Conservation (phyloP, 2,797 vertebrate species). For the Falco naumanni region DNA sequence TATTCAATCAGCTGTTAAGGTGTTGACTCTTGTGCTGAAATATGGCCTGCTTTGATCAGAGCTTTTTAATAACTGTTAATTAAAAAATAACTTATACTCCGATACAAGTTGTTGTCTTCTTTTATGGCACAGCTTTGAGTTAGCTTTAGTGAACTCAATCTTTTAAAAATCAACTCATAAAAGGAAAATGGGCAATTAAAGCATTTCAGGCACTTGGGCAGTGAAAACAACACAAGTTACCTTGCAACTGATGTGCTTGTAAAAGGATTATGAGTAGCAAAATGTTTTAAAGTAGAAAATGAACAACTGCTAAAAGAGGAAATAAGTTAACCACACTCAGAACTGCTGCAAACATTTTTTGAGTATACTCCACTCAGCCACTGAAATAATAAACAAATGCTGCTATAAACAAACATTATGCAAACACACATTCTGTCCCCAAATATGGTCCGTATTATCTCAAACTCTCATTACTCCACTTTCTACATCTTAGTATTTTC, state of each 20-base stretch:
- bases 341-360: not conserved
- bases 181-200: not conserved
- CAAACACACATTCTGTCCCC: not conserved
- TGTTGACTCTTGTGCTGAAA: conserved; percentile 1
- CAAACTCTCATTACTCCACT: not conserved
- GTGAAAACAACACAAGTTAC: not conserved
- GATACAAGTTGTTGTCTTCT: not conserved
- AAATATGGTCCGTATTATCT: not conserved
- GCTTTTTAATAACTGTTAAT: not conserved
- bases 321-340: not conserved
- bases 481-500: not conserved
- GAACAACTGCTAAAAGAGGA: not conserved
- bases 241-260: not conserved
- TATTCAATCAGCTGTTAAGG: not conserved
- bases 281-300: not conserved
- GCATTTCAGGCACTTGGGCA: not conserved
- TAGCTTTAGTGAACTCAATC: not conserved
- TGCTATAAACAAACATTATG: not conserved
- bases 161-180: not conserved
- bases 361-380: not conserved
- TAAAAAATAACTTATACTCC: conserved; percentile 10
- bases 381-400: not conserved
- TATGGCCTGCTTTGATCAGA: conserved; percentile 36
- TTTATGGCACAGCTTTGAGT: not conserved
- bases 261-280: not conserved